Evolutionary conservation across 1,140 invertebrate genomes (phyloP).

Genomic region (Anthonomus grandis): DNA sequence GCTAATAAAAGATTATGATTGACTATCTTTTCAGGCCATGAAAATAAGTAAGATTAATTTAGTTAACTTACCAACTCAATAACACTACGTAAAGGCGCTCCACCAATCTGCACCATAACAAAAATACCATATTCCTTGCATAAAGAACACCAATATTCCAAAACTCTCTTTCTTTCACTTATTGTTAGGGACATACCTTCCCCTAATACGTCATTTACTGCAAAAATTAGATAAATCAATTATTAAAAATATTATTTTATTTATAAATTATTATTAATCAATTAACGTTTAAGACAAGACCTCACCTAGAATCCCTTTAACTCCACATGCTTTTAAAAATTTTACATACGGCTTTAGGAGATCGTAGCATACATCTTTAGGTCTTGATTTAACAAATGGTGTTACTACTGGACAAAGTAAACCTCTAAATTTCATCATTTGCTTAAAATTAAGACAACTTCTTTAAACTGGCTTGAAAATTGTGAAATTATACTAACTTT

Average conservation of each 20-base stretch:
- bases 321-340: constrained; percentile 55
- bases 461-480: neutral
- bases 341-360: constrained; percentile 61
- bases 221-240: too few relatives aligned
- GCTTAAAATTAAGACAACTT: constrained; percentile 25
- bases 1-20: too few relatives aligned
- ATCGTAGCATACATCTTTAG: constrained; percentile 53
- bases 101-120: constrained; percentile 76
- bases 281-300: constrained; percentile 5
- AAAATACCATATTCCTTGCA: constrained; percentile 57
- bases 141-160: constrained; percentile 64
- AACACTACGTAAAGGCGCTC: constrained; percentile 65
- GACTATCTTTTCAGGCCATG: too few relatives aligned
- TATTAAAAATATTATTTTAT: too few relatives aligned
- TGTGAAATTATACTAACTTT: constrained; percentile 18
- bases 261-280: too few relatives aligned
- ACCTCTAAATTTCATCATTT: constrained; percentile 42
- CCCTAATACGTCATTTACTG: constrained; percentile 75
- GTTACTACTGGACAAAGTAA: constrained; percentile 41
- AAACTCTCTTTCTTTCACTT: constrained; percentile 63
- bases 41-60: too few relatives aligned
- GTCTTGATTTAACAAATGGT: constrained; percentile 36
- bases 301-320: constrained; percentile 66
- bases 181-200: constrained; percentile 70
- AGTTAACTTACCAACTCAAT: constrained; percentile 68